Conservation (phyloP, 1,140 invertebrate genomes). For the Calycopis cecrops region DNA sequence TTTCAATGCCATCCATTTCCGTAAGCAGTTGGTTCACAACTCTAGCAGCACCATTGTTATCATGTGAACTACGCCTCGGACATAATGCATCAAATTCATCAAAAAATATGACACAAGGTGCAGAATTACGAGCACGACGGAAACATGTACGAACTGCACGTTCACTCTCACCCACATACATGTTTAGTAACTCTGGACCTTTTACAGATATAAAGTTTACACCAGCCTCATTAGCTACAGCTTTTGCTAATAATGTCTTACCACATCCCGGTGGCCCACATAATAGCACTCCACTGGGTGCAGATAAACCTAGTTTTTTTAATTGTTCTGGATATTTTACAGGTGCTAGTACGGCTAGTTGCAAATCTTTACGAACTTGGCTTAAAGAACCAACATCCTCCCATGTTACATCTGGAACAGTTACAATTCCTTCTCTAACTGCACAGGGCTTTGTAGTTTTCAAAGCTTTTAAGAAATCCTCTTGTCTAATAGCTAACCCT, state of each 20-base stretch:
- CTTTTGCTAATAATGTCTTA: constrained; percentile 95
- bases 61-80: constrained; percentile 87
- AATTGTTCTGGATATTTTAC: constrained; percentile 90
- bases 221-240: constrained; percentile 96
- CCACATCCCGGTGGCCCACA: constrained; percentile 97
- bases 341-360: constrained; percentile 94
- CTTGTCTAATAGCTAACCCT: constrained; percentile 80
- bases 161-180: constrained; percentile 99
- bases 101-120: constrained; percentile 99
- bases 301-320: constrained; percentile 83
- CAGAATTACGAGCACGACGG: constrained; percentile 93
- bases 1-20: constrained; percentile 98
- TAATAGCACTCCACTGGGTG: constrained; percentile 91
- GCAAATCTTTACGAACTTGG: constrained; percentile 91
- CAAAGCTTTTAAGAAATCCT: constrained; percentile 87
- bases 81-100: constrained; percentile 99
- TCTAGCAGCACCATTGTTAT: constrained; percentile 83
- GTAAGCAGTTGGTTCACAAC: constrained; percentile 98
- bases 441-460: constrained; percentile 93
- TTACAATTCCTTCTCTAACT: constrained; percentile 97
- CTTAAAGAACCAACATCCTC: constrained; percentile 95
- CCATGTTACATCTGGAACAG: constrained; percentile 98
- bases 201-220: constrained; percentile 98
- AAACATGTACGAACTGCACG: constrained; percentile 96
- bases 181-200: constrained; percentile 96